Conservation (phyloP, 2,113 vertebrate species). For the Myanophis thanlyinensis region DNA sequence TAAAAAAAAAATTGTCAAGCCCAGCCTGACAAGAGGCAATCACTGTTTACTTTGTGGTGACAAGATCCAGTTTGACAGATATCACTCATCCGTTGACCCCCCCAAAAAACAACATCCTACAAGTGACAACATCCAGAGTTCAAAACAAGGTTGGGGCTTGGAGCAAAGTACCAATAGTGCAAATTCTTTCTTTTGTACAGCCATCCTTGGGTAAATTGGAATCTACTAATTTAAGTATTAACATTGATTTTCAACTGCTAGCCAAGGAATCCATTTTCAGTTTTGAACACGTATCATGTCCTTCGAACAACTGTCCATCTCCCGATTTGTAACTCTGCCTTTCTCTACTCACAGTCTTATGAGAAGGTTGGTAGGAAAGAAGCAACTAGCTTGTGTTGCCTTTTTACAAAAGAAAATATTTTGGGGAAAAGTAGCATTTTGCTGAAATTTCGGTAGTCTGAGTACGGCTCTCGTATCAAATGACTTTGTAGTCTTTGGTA, state of each 20-base stretch:
- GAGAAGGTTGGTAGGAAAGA: not conserved
- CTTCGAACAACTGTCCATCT: not conserved
- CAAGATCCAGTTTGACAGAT: constrained; percentile 40
- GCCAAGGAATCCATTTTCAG: not conserved
- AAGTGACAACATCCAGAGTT: constrained; percentile 30
- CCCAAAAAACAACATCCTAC: constrained; percentile 8
- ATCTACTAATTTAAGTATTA: not conserved
- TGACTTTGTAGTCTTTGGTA: not conserved
- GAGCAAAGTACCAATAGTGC: constrained; percentile 19
- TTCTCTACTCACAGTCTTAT: not conserved
- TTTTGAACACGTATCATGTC: not conserved
- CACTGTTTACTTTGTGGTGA: constrained; percentile 53
- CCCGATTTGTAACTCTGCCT: not conserved
- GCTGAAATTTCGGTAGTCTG: not conserved
- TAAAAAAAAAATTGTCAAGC: constrained; percentile 37
- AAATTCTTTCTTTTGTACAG: constrained; percentile 11
- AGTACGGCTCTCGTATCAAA: not conserved
- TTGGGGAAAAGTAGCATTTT: not conserved
- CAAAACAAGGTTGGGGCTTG: constrained; percentile 46
- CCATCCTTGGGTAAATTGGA: not conserved
- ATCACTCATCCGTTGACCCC: constrained; percentile 56
- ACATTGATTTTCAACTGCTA: not conserved
- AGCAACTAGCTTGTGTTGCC: not conserved
- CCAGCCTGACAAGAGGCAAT: constrained; percentile 37
- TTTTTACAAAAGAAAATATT: not conserved